Percentiles rank a stretch among this genome's conserved stretches.
phyloP scores from a whole-genome alignment of 2,797 vertebrate species.

The Sebastes umbrosus region DNA sequence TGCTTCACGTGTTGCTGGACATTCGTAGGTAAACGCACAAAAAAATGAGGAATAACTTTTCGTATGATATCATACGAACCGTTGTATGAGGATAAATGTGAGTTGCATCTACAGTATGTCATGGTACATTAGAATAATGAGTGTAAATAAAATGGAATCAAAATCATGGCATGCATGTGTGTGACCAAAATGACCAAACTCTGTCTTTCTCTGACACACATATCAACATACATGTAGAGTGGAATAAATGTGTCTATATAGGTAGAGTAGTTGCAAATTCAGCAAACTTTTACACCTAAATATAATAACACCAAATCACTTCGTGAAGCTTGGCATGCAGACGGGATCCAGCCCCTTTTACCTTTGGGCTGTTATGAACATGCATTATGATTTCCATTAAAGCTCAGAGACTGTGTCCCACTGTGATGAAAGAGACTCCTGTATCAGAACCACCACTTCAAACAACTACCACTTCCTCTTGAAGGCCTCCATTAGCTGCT shows the following conservation, averaged over 20 bases:
- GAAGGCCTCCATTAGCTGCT: slow-evolving; percentile 72
- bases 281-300: slow-evolving; percentile 12
- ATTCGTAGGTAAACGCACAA: no score
- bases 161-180: neutral
- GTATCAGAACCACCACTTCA: slow-evolving; percentile 74
- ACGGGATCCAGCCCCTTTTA: slow-evolving; percentile 31
- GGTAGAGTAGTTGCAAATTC: neutral
- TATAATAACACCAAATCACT: slow-evolving; percentile 24
- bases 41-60: no score
- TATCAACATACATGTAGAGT: neutral
- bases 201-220: neutral
- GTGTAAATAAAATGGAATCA: no score
- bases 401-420: slow-evolving; percentile 59
- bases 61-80: no score
- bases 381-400: slow-evolving; percentile 84
- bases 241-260: neutral
- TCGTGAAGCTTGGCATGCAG: slow-evolving; percentile 40
- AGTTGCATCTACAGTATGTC: no score
- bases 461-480: slow-evolving; percentile 77
- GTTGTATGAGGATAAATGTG: no score
- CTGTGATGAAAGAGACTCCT: slow-evolving; percentile 80
- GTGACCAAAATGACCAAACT: neutral
- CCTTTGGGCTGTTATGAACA: slow-evolving; percentile 75
- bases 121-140: no score
- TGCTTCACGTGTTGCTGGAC: no score